A percentile compares a stretch with the other conserved stretches of the same genome.
phyloP scores from a whole-genome alignment of 2,888 invertebrate genomes.

The Cheilosia vulpina region DNA sequence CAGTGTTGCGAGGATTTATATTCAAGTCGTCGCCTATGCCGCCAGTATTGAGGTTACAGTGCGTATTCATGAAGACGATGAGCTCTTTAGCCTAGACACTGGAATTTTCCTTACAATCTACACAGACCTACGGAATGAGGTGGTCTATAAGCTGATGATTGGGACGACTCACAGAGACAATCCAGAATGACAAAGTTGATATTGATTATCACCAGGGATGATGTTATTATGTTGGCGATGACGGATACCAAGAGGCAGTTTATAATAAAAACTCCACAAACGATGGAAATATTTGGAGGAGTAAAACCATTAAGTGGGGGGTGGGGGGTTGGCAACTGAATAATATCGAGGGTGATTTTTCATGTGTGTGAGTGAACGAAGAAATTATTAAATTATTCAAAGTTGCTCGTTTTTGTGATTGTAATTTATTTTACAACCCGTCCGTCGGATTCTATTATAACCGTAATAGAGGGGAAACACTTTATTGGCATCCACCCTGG shows the following conservation, averaged over 20 bases:
- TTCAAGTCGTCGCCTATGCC: conserved; percentile 37
- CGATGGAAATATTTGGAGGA: background rate
- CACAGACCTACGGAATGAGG: conserved; percentile 1
- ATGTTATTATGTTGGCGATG: conserved; percentile 19
- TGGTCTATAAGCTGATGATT: conserved; percentile 58
- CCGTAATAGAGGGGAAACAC: conserved; percentile 12
- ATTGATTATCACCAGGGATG: conserved; percentile 60
- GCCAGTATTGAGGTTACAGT: conserved; percentile 35
- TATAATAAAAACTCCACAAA: background rate
- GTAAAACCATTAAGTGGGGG: background rate
- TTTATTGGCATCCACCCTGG: conserved; percentile 1
- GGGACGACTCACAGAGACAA: conserved; percentile 11
- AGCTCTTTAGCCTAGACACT: conserved; percentile 38
- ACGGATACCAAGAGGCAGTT: conserved; percentile 32
- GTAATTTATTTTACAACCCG: conserved; percentile 45
- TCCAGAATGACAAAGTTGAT: conserved; percentile 50
- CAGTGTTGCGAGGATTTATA: conserved; percentile 6
- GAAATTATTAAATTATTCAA: conserved; percentile 53
- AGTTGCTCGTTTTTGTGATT: conserved; percentile 23
- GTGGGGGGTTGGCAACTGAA: background rate
- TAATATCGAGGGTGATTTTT: background rate
- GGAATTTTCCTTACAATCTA: conserved; percentile 56
- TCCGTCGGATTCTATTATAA: conserved; percentile 34
- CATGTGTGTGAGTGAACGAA: conserved; percentile 5
- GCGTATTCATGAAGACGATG: conserved; percentile 51